Base-by-base conservation (phyloP, 2,888 invertebrate genomes). In the Lithophane semibrunnea region DNA sequence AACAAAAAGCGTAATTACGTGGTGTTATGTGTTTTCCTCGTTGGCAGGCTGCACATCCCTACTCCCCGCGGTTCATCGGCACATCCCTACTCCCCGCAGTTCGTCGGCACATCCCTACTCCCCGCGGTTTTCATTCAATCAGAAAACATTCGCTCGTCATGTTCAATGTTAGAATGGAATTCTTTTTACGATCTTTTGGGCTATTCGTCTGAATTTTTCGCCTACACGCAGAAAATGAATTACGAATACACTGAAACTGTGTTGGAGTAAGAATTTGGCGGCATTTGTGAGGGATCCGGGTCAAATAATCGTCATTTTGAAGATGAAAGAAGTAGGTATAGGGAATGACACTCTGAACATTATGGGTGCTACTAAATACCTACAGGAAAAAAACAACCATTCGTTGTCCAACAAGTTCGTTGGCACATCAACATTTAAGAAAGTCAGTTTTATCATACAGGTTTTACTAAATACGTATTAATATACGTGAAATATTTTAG, bases 1-100 rank as follows among this genome's bases (percentile, higher is more conserved):
- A 82, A 88, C 83, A 84, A 88, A 88, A 88, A 83, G 61, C 79
- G 84, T 88, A 88, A 88, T 88, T 88, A 88, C 86, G 77, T 37
- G 70, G 75, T 77, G 84, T 86, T 83, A 79, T 86, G 79, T 82
- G 87, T 88, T 88, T 88, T 82, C 87, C 84, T 84, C 79, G 54
- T 81, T 75, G 69, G 56, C 58, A 68, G 56, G n/a, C 49, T 24
- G 63, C 81, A 83, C 79, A 79, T 79, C 75, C 69, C 60, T 42
- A 49, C 84, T 83, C 81, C 86, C 88, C 73, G 87, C 75, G 83
- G 86, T 83, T 83, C 9, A 9, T 37, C 29, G 29, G 64, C 78
- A 82, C 79, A 79, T 81, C 78, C 73, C 61, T 44, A 52, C 84
- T 83, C 81, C 88, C 87, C 75, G 87, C 75, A 83, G 87, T 85